phyloP scores from a whole-genome alignment of 2,888 invertebrate species.

The Beris morrisii region DNA sequence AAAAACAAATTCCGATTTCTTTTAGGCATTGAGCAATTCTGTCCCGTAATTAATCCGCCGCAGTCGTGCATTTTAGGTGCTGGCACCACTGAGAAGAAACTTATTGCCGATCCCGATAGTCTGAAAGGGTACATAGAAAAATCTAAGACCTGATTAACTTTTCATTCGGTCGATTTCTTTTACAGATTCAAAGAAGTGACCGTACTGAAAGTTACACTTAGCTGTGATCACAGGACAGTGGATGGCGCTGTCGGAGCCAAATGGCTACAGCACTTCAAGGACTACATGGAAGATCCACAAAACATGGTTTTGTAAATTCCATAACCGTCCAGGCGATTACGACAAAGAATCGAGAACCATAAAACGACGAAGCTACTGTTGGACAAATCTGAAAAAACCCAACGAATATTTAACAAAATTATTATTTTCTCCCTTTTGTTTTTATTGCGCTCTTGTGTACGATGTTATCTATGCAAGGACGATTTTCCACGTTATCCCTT shows the following conservation, averaged over 20 bases:
- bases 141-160: neutral
- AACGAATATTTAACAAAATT: no score
- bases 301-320: conserved; percentile 79
- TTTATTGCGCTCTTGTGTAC: no score
- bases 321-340: neutral
- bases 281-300: conserved; percentile 87
- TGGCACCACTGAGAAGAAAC: conserved; percentile 75
- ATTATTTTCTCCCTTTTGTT: no score
- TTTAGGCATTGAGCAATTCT: conserved; percentile 67
- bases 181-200: conserved; percentile 71
- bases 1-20: neutral
- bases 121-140: conserved; percentile 68
- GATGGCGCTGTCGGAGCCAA: conserved; percentile 98
- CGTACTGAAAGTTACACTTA: conserved; percentile 87
- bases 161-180: neutral
- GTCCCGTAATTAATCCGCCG: conserved; percentile 95
- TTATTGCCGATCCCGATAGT: conserved; percentile 71
- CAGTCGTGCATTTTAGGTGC: conserved; percentile 93
- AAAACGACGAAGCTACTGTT: no score
- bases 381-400: no score
- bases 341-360: no score
- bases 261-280: conserved; percentile 90
- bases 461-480: no score
- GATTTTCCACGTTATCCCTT: no score
- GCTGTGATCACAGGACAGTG: conserved; percentile 95